Base-by-base conservation (phyloP, 2,888 invertebrate species). In the Heteropelma amictum region DNA sequence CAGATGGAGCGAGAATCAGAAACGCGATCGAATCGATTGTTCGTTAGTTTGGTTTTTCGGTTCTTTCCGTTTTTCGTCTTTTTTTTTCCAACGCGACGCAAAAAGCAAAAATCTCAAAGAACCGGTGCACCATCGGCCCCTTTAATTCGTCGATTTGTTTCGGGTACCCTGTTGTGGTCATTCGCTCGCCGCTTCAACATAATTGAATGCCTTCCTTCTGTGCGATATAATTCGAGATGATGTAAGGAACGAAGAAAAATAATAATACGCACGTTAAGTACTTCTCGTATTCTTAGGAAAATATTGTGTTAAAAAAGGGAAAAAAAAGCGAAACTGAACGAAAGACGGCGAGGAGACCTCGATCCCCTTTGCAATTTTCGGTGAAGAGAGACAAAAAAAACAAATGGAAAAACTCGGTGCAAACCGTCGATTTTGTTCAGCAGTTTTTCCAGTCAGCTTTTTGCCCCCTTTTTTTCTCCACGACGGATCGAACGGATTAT, bases 211-310 rank as follows among this genome's bases (percentile, higher is more conserved):
- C 84, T 84, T 83, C 84, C 84, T 64, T 79, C n/a, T 76, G 58
- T 65, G 68, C 51, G 40, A 71, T 74, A 64, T 65, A n/a, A n/a
- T 63, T 67, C 38, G 68, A 45, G 30, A 33, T 14, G n/a, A 33
- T 10, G 7, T 14, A 49, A 49, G 30, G 30, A 30, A 30, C 30
- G 30, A 30, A 61, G 12, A 42, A 28, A 10, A 19, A 30, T 38
- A 40, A 49, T 17, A 21, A 30, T 35, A 61, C 73, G 69, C 79
- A 73, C 81, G 76, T 79, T 70, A 79, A 72, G 77, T 75, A 76
- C 82, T 79, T 83, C 38, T 12, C 80, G 84, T 84, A 85, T 84
- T 85, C 74, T 78, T 72, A 77, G 82, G 56, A 42, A 75, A 54
- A 63, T 33, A 75, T 63, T 63, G 75, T 75, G 71, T 63, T 58